phyloP scores from a whole-genome alignment of 2,888 invertebrate genomes.

The Esperia sulphurella region DNA sequence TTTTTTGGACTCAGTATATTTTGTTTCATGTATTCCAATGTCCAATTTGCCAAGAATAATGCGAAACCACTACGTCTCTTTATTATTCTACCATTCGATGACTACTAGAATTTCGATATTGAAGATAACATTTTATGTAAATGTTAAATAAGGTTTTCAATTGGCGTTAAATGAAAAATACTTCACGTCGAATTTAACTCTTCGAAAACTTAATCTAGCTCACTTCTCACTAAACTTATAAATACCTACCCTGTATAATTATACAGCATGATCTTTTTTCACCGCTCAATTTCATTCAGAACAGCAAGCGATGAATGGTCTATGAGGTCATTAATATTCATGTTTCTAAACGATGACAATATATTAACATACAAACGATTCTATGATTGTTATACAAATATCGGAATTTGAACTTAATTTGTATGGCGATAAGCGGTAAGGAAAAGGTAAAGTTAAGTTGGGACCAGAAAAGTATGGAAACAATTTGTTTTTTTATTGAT shows the following conservation, averaged over 20 bases:
- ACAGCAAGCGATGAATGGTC: conserved; percentile 25
- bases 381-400: neutral
- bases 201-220: too few relatives aligned
- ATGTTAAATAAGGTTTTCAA: too few relatives aligned
- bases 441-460: conserved; percentile 5
- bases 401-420: neutral
- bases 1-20: too few relatives aligned
- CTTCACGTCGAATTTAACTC: too few relatives aligned
- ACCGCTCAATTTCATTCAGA: conserved; percentile 15
- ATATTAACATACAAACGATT: conserved; percentile 29
- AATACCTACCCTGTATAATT: neutral
- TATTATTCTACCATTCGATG: too few relatives aligned
- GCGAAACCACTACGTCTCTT: too few relatives aligned
- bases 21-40: too few relatives aligned
- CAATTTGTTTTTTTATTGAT: conserved; percentile 14
- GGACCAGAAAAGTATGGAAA: conserved; percentile 9
- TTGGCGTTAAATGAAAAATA: too few relatives aligned
- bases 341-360: conserved; percentile 26
- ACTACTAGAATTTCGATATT: too few relatives aligned
- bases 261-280: conserved; percentile 8
- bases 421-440: neutral
- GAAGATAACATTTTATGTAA: too few relatives aligned
- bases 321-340: conserved; percentile 32
- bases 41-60: too few relatives aligned
- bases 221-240: too few relatives aligned